These are phyloP conservation scores for Brenthis hecate DNA, from an alignment of 2,888 invertebrate species.

Conservation along the genomic window DNA sequence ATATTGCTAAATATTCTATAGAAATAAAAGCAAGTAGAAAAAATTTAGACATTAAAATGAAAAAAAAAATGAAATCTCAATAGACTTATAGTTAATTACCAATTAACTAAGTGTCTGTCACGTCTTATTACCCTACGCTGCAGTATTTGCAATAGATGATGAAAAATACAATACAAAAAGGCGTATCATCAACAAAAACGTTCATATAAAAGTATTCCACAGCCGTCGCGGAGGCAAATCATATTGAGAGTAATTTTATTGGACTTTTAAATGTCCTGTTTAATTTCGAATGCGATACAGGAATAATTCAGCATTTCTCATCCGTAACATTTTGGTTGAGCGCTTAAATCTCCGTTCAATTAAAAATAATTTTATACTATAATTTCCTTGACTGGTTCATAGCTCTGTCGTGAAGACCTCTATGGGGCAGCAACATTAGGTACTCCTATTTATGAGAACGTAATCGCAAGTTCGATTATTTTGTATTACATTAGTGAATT, in stretches of 20 bases:
- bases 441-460: no score
- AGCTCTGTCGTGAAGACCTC: no score
- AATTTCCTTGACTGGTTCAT: slow-evolving; percentile 2
- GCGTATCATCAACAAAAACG: slow-evolving; percentile 1
- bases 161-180: background rate
- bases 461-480: no score
- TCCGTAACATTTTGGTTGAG: slow-evolving; percentile 20
- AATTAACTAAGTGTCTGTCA: background rate
- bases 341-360: slow-evolving; percentile 12
- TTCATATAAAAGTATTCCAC: slow-evolving; percentile 16
- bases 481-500: no score
- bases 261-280: slow-evolving; percentile 30
- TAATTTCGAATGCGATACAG: slow-evolving; percentile 23
- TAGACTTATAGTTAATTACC: background rate
- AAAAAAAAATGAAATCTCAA: no score
- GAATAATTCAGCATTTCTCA: slow-evolving; percentile 27
- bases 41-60: no score
- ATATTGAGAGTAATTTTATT: slow-evolving; percentile 28
- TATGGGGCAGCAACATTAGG: no score
- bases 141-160: background rate
- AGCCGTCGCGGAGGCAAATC: slow-evolving; percentile 19
- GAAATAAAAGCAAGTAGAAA: no score
- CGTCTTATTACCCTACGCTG: background rate
- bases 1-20: no score
- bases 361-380: background rate